Base-by-base conservation (phyloP, 1,140 invertebrate genomes). In the Drosophila pandora region DNA sequence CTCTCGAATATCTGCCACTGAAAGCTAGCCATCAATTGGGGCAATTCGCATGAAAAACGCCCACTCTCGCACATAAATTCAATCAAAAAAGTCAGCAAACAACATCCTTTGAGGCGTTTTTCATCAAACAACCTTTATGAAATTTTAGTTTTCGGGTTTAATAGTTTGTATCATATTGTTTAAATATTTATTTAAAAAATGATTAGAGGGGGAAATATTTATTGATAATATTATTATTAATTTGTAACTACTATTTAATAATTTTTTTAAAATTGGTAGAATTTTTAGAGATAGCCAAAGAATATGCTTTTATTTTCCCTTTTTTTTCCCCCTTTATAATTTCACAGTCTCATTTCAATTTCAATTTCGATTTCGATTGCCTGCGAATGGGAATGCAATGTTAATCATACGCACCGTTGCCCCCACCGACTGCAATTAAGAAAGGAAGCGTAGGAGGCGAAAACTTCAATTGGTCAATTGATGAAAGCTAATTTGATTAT, bases 381-480 rank as follows among this genome's bases (percentile, higher is more conserved):
- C 2, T 21, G 22, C 13, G 10, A 17, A 22, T n/a, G 34, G 9
- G 34, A 41, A 41, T 55, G 50, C 50, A 43, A 57, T 48, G 50
- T 84, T 77, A 81, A 87, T 85, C 81, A 84, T 84, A 84, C 81
- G 82, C 82, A 48, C 67, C 56, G 82, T 70, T 84, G 82, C 48
- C 32, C 17, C 17, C 17, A 17, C 17, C 77, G 62, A 45, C 3
- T 73, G 76, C 72, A 81, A 74, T 84, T 81, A 81, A 54, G 39
- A 34, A 32, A 30, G 37, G 17, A 52, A 28, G 25, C 7, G 39
- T 34, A 37, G 22, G 22, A 32, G 62, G 30, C 43, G 32, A 32
- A 28, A 5, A 30, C 43, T 30, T 58, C 28, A 49, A 55, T 55
- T 49, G 65, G 32, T 65, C 75, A 83, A 59, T 75, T 60, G 59